These are phyloP conservation scores for Echinometra lucunter DNA, from an alignment of 53 echinoderm and acorn worm genomes.

Conservation along the genomic window DNA sequence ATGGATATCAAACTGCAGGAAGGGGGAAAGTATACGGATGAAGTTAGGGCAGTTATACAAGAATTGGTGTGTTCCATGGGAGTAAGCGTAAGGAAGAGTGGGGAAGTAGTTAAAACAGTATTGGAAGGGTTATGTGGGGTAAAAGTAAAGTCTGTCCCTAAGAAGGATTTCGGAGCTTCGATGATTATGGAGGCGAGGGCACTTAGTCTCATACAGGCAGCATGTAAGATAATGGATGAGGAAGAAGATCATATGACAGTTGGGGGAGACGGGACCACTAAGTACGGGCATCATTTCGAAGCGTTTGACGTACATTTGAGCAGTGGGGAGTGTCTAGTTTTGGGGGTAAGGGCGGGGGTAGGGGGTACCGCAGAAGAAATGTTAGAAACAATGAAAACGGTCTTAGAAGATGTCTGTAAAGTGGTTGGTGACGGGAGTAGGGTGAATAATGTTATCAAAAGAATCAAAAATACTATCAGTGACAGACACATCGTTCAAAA, in stretches of 20 bases:
- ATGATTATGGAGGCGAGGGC: slow-evolving; percentile 77
- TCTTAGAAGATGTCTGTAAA: slow-evolving; percentile 34
- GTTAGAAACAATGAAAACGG: slow-evolving; percentile 13
- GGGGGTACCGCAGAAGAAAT: slow-evolving; percentile 51
- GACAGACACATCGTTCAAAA: slow-evolving; percentile 67
- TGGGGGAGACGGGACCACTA: slow-evolving; percentile 76
- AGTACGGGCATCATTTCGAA: slow-evolving; percentile 75
- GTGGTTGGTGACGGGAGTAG: neutral
- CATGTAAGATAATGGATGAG: slow-evolving; percentile 30
- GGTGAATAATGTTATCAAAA: slow-evolving; percentile 29
- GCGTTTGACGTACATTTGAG: slow-evolving; percentile 70
- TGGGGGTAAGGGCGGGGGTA: slow-evolving; percentile 52
- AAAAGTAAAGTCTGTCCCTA: slow-evolving; percentile 44
- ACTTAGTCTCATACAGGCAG: slow-evolving; percentile 72
- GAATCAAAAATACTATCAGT: slow-evolving; percentile 74
- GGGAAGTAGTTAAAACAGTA: slow-evolving; percentile 69
- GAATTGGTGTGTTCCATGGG: neutral
- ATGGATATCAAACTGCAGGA: too few relatives aligned
- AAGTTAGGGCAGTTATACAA: too few relatives aligned
- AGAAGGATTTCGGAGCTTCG: neutral
- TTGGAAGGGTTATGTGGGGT: slow-evolving; percentile 35
- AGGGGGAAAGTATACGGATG: too few relatives aligned
- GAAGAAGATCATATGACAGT: slow-evolving; percentile 61
- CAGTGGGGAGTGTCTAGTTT: neutral
- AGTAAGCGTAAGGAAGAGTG: slow-evolving; percentile 69